These are phyloP conservation scores for Epinotia demarniana DNA, from an alignment of 2,888 invertebrate species.

Conservation along the genomic window DNA sequence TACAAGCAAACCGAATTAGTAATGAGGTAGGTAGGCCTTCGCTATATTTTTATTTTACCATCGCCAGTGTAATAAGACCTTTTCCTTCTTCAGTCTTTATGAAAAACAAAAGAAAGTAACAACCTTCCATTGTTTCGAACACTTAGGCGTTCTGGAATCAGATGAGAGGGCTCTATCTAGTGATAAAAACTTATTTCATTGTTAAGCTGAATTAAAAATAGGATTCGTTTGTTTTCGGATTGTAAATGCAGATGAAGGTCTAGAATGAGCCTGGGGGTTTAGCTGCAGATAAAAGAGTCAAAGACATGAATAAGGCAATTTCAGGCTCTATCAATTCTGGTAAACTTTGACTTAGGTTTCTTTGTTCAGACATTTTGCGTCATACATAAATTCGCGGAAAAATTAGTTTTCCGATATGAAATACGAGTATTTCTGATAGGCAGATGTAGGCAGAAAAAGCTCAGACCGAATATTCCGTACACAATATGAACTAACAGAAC, in stretches of 20 bases:
- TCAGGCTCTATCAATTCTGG: not conserved
- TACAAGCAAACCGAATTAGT: conserved; percentile 73
- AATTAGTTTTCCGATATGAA: too few relatives aligned
- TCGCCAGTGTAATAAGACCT: conserved; percentile 67
- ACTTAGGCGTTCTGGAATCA: not conserved
- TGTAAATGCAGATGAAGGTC: conserved; percentile 14
- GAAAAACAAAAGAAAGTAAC: not conserved
- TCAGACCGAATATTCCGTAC: too few relatives aligned
- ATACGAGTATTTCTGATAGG: not conserved
- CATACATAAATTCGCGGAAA: not conserved
- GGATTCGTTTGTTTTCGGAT: conserved; percentile 25
- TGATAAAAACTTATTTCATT: conserved; percentile 41
- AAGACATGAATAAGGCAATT: not conserved
- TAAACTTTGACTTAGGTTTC: not conserved
- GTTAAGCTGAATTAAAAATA: conserved; percentile 38
- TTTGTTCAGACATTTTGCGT: not conserved
- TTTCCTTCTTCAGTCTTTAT: not conserved
- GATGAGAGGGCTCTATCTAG: conserved; percentile 18
- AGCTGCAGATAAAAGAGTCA: not conserved
- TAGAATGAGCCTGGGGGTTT: not conserved
- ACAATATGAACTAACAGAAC: too few relatives aligned
- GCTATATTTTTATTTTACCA: conserved; percentile 69
- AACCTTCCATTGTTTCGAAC: not conserved
- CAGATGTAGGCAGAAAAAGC: not conserved
- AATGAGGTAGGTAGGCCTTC: conserved; percentile 61